Conservation (phyloP, 2,113 vertebrate genomes). For the Paradoxurus hermaphroditus region DNA sequence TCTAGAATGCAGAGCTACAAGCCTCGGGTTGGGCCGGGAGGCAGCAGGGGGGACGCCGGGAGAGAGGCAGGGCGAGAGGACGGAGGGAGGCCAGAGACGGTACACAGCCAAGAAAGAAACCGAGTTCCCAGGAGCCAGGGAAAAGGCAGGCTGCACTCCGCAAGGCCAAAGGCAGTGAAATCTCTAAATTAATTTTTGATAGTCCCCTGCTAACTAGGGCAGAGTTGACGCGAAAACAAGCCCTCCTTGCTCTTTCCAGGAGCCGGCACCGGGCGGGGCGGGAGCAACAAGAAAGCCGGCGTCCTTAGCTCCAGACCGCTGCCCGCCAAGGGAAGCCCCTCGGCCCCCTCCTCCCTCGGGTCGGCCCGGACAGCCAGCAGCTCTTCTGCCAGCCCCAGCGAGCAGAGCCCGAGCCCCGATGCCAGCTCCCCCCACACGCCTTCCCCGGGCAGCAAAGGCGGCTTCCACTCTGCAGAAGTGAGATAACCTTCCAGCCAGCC, state of each 20-base stretch:
- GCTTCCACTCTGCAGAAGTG: neutral
- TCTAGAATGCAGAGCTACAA: neutral
- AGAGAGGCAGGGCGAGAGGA: neutral
- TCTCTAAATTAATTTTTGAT: neutral
- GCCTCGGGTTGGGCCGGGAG: neutral
- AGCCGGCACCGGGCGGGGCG: neutral
- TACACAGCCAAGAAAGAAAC: neutral
- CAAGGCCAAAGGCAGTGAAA: neutral
- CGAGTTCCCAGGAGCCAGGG: neutral
- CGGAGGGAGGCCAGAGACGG: neutral
- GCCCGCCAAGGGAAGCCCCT: neutral
- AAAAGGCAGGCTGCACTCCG: neutral
- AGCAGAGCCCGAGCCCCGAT: neutral
- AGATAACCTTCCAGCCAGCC: conserved; percentile 13
- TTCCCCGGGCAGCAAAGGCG: neutral
- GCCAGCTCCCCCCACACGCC: neutral
- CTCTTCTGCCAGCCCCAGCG: neutral
- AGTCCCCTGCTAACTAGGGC: conserved; percentile 4
- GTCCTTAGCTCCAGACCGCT: neutral
- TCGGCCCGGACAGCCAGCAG: neutral
- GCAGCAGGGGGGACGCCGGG: neutral
- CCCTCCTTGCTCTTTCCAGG: neutral
- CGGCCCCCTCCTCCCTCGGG: neutral
- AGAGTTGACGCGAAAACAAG: neutral
- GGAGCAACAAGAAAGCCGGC: neutral